Percentiles rank a stretch among this genome's conserved stretches.
Evolutionary conservation across 2,113 vertebrate genomes (phyloP).

Genomic region (Fulmarus glacialis): DNA sequence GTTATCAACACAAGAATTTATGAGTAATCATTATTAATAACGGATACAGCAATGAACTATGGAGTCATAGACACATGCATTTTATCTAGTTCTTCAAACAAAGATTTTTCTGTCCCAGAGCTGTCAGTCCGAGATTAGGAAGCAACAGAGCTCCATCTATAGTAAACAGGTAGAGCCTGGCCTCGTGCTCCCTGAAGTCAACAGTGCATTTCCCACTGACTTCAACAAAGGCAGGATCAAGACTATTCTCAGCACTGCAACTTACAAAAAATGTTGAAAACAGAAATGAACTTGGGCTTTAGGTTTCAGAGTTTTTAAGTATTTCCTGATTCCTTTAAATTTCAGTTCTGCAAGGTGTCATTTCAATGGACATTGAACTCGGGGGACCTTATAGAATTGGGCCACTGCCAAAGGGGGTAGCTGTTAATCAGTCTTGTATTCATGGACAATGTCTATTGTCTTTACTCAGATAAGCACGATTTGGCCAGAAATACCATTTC

Average conservation of each 20-base stretch:
- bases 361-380: background rate
- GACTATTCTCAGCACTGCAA: background rate
- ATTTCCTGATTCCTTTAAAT: slow-evolving; percentile 3
- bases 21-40: slow-evolving; percentile 21
- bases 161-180: background rate
- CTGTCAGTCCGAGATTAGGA: background rate
- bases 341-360: background rate
- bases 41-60: background rate
- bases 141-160: background rate
- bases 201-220: background rate
- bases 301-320: background rate
- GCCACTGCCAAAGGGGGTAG: background rate
- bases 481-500: slow-evolving; percentile 23
- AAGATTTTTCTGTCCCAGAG: background rate
- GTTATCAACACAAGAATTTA: slow-evolving; percentile 20
- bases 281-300: background rate
- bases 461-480: slow-evolving; percentile 20
- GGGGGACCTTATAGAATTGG: background rate
- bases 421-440: background rate
- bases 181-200: background rate
- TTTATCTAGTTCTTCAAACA: background rate
- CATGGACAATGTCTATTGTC: slow-evolving; percentile 31
- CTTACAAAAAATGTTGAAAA: background rate
- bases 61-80: background rate
- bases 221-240: background rate